Base-by-base conservation (phyloP, 2,113 vertebrate genomes). In the Perca schrenkii region DNA sequence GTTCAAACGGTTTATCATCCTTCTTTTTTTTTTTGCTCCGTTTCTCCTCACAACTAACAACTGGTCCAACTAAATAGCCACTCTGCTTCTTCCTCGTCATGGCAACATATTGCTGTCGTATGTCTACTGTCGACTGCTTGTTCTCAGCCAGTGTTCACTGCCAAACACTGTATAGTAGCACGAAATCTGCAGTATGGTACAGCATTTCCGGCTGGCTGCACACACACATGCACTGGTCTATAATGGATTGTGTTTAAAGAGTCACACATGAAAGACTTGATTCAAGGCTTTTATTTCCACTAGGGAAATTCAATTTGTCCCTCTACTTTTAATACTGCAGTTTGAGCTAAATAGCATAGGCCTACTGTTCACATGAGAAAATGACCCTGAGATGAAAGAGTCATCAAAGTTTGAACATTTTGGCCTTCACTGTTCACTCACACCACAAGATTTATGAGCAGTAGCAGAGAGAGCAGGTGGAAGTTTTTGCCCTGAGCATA, bases 1-100 rank as follows among this genome's bases (percentile, higher is more conserved):
- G 50, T 61, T 87, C 67, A 81, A 71, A 61, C 64, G 10, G 72
- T 63, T 61, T 43, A 52, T 7, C 62, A 71, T 58, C 58, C 7
- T 22, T 64, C 68, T 60, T 67, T 73, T 36, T 25, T 25, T 25
- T 70, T 75, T 74, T 3, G 16, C 1, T 70, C 19, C 1, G 10
- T 61, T 87, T 77, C 61, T 62, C n/a, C 46, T 72, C 47, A 7
- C 36, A 63, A 34, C 6, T 36, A 36, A 8, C 52, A 21, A 28
- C 3, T 5, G 63, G 56, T 34, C 34, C 47, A 8, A n/a, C 25
- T 7, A 19, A 83, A 66, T 28, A 47, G 68, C 13, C 57, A 10
- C 66, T 79, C 66, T 28, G 53, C n/a, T 17, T 70, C n/a, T 17
- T 70, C 58, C 6, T 52, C 2, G 12, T 78, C 66, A 74, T n/a